phyloP scores from a whole-genome alignment of 1,140 invertebrate species.

The Drosophila ananassae region DNA sequence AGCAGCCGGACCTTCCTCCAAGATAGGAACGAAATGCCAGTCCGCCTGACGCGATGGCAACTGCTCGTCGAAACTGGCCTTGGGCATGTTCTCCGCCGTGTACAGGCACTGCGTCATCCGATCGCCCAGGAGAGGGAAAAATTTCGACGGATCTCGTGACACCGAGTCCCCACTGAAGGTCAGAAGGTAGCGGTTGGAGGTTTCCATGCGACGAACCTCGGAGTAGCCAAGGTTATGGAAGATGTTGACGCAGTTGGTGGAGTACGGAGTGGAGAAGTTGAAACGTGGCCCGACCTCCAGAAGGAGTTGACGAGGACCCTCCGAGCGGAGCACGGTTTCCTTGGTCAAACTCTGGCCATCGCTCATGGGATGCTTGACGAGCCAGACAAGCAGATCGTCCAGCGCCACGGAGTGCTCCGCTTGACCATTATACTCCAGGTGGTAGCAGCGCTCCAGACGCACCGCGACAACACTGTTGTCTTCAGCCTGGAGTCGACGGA shows the following conservation, averaged over 20 bases:
- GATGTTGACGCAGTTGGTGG: conserved; percentile 97
- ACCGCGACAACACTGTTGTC: conserved; percentile 74
- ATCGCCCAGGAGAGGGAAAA: conserved; percentile 90
- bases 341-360: conserved; percentile 85
- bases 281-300: conserved; percentile 92
- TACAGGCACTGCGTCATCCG: conserved; percentile 90
- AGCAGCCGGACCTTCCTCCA: conserved; percentile 90
- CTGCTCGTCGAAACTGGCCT: conserved; percentile 89
- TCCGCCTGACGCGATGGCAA: conserved; percentile 87
- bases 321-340: conserved; percentile 73
- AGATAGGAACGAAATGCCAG: conserved; percentile 93
- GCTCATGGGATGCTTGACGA: conserved; percentile 87
- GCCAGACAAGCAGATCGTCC: conserved; percentile 89
- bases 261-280: conserved; percentile 97
- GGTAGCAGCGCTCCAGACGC: conserved; percentile 91
- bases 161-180: conserved; percentile 83
- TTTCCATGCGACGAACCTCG: conserved; percentile 91
- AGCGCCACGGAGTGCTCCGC: conserved; percentile 84
- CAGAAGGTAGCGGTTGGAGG: conserved; percentile 91
- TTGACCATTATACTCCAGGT: conserved; percentile 86
- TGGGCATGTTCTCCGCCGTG: conserved; percentile 89
- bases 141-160: conserved; percentile 84
- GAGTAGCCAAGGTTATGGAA: conserved; percentile 92
- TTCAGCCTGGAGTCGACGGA: conserved; percentile 45
- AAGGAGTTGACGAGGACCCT: conserved; percentile 27